phyloP scores from a whole-genome alignment of 2,888 invertebrate species.

The Hemithea aestivaria region DNA sequence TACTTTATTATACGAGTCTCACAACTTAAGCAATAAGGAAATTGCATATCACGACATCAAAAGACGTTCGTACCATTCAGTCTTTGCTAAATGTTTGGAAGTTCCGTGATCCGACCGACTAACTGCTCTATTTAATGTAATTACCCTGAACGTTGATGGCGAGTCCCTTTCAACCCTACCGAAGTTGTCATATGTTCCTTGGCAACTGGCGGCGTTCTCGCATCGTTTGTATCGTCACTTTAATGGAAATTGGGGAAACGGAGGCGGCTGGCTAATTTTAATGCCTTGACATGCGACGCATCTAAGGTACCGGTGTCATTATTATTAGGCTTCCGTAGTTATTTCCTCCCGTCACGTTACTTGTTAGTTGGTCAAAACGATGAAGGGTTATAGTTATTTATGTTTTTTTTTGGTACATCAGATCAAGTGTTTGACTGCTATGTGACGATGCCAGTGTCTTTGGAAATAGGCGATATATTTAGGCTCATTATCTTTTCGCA shows the following conservation, averaged over 20 bases:
- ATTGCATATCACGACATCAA: constrained; percentile 37
- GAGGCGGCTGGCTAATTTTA: background rate
- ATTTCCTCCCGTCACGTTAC: too few relatives aligned
- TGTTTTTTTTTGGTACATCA: too few relatives aligned
- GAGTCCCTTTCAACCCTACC: constrained; percentile 4
- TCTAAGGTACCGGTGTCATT: too few relatives aligned
- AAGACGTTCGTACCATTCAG: constrained; percentile 37
- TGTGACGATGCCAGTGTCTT: too few relatives aligned
- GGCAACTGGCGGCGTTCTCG: background rate
- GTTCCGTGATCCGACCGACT: constrained; percentile 41
- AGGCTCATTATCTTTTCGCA: too few relatives aligned
- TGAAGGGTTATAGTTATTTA: too few relatives aligned
- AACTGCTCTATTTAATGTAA: constrained; percentile 31
- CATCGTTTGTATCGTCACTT: constrained; percentile 3
- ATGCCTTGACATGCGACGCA: too few relatives aligned
- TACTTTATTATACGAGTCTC: constrained; percentile 13
- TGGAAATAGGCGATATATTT: too few relatives aligned
- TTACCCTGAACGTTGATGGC: constrained; percentile 9
- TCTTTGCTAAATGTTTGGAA: constrained; percentile 39
- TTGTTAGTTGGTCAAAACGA: too few relatives aligned
- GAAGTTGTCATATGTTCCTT: constrained; percentile 4
- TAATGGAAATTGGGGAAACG: background rate
- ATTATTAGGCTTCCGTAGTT: too few relatives aligned
- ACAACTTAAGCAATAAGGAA: constrained; percentile 27
- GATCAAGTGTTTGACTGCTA: too few relatives aligned